A percentile compares a stretch with the other conserved stretches of the same genome.
phyloP scores from a whole-genome alignment of 92 coral and sea anemone genomes.

The Palythoa heliodiscus region DNA sequence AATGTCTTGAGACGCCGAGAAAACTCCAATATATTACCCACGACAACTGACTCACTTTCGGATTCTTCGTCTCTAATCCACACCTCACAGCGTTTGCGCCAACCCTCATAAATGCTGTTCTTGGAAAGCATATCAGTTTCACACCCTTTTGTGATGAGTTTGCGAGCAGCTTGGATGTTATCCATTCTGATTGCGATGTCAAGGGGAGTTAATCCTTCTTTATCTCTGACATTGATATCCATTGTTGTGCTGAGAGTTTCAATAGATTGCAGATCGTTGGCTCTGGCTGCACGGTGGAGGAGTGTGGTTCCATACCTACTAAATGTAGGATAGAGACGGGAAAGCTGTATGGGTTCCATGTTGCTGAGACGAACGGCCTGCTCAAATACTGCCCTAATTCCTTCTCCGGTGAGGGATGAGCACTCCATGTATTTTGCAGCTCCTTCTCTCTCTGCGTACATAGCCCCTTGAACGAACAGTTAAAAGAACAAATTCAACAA shows the following conservation, averaged over 20 bases:
- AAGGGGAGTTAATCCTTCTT: constrained; percentile 60
- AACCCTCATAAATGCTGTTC: constrained; percentile 38
- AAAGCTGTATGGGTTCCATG: constrained; percentile 80
- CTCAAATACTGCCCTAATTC: constrained; percentile 62
- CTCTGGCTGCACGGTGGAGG: constrained; percentile 80
- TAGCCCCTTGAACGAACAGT: constrained; percentile 53
- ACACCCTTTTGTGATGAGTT: constrained; percentile 68
- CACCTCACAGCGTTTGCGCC: constrained; percentile 80
- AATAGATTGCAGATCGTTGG: constrained; percentile 73
- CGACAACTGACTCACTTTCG: constrained; percentile 58
- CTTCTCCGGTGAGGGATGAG: constrained; percentile 58
- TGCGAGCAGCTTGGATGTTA: constrained; percentile 58
- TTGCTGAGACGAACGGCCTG: constrained; percentile 71
- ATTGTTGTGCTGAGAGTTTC: constrained; percentile 71
- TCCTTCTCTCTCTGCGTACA: constrained; percentile 73
- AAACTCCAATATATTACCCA: constrained; percentile 60
- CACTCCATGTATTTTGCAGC: constrained; percentile 90
- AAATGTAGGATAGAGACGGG: constrained; percentile 70
- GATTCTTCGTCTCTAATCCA: constrained; percentile 70
- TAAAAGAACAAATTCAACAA: neutral
- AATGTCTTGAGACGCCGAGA: constrained; percentile 68
- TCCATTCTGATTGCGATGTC: constrained; percentile 66
- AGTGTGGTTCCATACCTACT: constrained; percentile 70
- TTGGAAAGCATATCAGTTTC: constrained; percentile 54
- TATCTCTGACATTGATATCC: constrained; percentile 75